Percentiles rank a stretch among this genome's conserved stretches.
Conservation (phyloP, 1,140 invertebrate species). For the Bombus affinis region DNA sequence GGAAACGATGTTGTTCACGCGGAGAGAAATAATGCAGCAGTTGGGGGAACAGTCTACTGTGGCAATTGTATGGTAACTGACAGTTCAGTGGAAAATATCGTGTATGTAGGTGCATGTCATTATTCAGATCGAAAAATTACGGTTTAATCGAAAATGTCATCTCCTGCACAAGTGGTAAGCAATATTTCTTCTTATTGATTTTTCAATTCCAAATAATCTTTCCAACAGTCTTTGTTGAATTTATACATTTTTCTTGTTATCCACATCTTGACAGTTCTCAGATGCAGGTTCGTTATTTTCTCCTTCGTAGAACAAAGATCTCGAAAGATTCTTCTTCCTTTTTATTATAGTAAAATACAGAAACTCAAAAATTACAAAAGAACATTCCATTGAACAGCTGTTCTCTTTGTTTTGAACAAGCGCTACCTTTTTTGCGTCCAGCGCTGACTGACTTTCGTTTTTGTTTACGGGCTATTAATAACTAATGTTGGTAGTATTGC, state of each 20-base stretch:
- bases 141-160: slow-evolving; percentile 65
- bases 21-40: slow-evolving; percentile 32
- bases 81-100: slow-evolving; percentile 40
- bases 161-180: slow-evolving; percentile 71
- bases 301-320: not conserved
- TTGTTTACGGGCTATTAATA: slow-evolving; percentile 23
- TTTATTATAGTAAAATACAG: not conserved
- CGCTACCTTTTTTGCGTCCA: not conserved
- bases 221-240: not conserved
- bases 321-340: not conserved
- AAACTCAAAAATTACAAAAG: not conserved
- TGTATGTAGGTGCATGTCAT: not conserved
- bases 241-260: slow-evolving; percentile 14
- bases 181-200: not conserved
- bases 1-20: slow-evolving; percentile 9
- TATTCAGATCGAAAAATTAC: not conserved
- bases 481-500: slow-evolving; percentile 39
- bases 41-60: slow-evolving; percentile 26
- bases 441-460: slow-evolving; percentile 9
- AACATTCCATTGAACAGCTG: not conserved
- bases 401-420: slow-evolving; percentile 43
- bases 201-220: not conserved
- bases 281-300: not conserved
- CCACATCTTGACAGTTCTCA: not conserved
- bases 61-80: slow-evolving; percentile 43